Evolutionary conservation across 2,888 invertebrate genomes (phyloP).

Genomic region (Amphipyra berbera): DNA sequence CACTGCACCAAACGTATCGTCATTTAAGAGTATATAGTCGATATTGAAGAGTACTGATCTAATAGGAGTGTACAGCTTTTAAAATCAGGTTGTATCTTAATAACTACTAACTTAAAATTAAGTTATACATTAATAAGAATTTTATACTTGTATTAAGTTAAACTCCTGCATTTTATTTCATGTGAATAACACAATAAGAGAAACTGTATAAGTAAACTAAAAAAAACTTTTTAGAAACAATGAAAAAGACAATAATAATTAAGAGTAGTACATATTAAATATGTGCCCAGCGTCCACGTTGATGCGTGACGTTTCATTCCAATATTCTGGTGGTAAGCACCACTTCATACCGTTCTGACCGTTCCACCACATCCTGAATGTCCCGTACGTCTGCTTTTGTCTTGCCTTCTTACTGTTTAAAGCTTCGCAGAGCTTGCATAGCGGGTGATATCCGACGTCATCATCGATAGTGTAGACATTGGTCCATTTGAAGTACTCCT

Average conservation of each 20-base stretch:
- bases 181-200: too few species aligned
- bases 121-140: too few species aligned
- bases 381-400: slow-evolving; percentile 53
- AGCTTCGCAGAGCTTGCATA: slow-evolving; percentile 72
- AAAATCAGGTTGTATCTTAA: neutral
- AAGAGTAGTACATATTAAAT: slow-evolving; percentile 9
- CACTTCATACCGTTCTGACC: slow-evolving; percentile 67
- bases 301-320: slow-evolving; percentile 60
- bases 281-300: slow-evolving; percentile 47
- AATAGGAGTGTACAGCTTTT: neutral
- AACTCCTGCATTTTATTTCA: too few species aligned
- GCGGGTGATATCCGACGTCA: slow-evolving; percentile 57
- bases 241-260: slow-evolving; percentile 8
- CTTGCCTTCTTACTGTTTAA: slow-evolving; percentile 57
- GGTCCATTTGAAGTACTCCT: slow-evolving; percentile 74
- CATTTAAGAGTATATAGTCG: too few species aligned
- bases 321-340: slow-evolving; percentile 66
- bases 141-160: too few species aligned
- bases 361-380: slow-evolving; percentile 77
- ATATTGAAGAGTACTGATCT: slow-evolving; percentile 6
- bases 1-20: too few species aligned
- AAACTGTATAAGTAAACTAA: neutral
- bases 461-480: slow-evolving; percentile 69
- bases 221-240: neutral
- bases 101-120: too few species aligned